These are phyloP conservation scores for Scaptodrosophila latifasciaeformis DNA, from an alignment of 2,888 invertebrate genomes.

Conservation along the genomic window DNA sequence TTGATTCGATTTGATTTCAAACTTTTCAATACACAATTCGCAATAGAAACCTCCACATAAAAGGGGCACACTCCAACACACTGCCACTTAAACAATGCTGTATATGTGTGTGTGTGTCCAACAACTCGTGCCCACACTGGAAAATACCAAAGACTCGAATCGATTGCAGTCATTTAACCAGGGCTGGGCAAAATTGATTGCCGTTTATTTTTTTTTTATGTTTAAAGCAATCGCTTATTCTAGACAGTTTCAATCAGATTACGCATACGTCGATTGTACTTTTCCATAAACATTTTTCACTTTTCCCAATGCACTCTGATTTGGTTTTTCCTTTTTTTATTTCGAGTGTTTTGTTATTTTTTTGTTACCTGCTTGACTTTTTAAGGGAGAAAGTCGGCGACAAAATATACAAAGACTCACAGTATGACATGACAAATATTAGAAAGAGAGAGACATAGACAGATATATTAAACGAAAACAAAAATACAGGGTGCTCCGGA, in stretches of 20 bases:
- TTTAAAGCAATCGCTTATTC: no score
- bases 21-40: slow-evolving; percentile 27
- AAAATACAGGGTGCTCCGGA: slow-evolving; percentile 36
- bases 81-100: no score
- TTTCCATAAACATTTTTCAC: no score
- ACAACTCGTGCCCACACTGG: no score
- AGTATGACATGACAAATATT: no score
- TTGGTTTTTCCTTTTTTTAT: slow-evolving; percentile 14
- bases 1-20: slow-evolving; percentile 54
- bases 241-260: slow-evolving; percentile 32
- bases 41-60: slow-evolving; percentile 50
- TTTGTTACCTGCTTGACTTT: slow-evolving; percentile 13
- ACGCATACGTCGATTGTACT: slow-evolving; percentile 53
- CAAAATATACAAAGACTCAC: no score
- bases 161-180: slow-evolving; percentile 10
- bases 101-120: slow-evolving; percentile 2
- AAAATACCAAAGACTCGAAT: no score
- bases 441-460: no score
- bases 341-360: slow-evolving; percentile 10
- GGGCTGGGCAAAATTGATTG: slow-evolving; percentile 60
- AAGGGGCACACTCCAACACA: no score
- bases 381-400: slow-evolving; percentile 59
- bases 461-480: no score
- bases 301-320: slow-evolving; percentile 14
- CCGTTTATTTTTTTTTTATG: no score